A percentile compares a stretch with the other conserved stretches of the same genome.
phyloP scores from a whole-genome alignment of 2,888 invertebrate genomes.

The Eretmocerus hayati region DNA sequence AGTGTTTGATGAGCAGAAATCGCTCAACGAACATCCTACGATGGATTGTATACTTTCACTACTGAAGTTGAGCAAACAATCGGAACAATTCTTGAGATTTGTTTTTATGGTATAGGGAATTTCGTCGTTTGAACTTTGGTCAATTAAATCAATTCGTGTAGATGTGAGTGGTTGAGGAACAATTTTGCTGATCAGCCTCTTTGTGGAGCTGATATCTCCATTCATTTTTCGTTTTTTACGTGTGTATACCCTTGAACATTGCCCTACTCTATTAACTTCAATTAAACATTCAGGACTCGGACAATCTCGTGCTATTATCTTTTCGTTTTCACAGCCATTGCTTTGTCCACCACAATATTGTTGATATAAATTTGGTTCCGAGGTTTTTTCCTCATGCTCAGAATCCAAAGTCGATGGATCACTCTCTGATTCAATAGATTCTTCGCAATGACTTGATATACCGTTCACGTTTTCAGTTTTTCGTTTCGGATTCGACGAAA shows the following conservation, averaged over 20 bases:
- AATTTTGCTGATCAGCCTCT: constrained; percentile 16
- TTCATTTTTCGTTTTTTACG: constrained; percentile 37
- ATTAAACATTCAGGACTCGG: constrained; percentile 20
- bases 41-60: constrained; percentile 38
- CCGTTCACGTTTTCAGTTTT: constrained; percentile 5
- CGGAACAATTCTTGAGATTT: constrained; percentile 36
- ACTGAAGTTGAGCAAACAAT: constrained; percentile 37
- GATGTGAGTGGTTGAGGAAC: constrained; percentile 26
- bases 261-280: constrained; percentile 30
- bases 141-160: constrained; percentile 37
- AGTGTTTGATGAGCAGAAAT: constrained; percentile 15
- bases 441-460: constrained; percentile 8
- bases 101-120: constrained; percentile 35
- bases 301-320: constrained; percentile 9
- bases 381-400: constrained; percentile 19
- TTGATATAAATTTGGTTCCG: constrained; percentile 29
- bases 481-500: constrained; percentile 8
- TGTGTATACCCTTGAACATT: constrained; percentile 41
- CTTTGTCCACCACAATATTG: constrained; percentile 34
- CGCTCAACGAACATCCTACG: constrained; percentile 31
- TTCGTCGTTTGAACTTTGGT: constrained; percentile 32
- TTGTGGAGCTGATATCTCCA: constrained; percentile 24
- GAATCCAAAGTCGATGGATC: constrained; percentile 19
- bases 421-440: constrained; percentile 18
- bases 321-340: constrained; percentile 19